Percentiles rank a stretch among this genome's conserved stretches.
Conservation (phyloP, 2,113 vertebrate genomes). For the Xerus inauris region DNA sequence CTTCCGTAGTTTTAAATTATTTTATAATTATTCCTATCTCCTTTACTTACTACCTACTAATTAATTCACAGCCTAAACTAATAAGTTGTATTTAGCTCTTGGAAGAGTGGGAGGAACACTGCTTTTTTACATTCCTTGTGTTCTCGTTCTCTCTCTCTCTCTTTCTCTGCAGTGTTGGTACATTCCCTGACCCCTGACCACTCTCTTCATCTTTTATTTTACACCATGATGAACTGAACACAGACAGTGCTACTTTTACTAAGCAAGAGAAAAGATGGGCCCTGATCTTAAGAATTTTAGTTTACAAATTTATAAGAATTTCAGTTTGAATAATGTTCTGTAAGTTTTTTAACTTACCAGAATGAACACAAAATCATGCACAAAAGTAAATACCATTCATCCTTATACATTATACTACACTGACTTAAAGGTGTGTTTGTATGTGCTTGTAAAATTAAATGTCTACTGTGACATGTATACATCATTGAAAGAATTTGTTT, state of each 20-base stretch:
- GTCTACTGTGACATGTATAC: background rate
- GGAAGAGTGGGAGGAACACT: background rate
- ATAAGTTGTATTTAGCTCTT: background rate
- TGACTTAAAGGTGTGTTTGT: background rate
- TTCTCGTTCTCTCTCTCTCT: background rate
- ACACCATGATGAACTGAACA: background rate
- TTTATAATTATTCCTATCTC: background rate
- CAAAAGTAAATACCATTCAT: background rate
- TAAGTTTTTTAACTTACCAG: background rate
- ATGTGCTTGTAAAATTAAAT: background rate
- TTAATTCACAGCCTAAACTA: background rate
- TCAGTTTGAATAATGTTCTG: conserved; percentile 34
- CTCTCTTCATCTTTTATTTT: background rate
- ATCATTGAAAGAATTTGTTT: background rate
- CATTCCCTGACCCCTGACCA: background rate
- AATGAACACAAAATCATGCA: background rate
- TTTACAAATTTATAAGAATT: background rate
- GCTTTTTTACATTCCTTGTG: background rate
- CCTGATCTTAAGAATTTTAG: background rate
- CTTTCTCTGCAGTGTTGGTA: background rate
- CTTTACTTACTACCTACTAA: background rate
- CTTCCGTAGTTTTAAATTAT: background rate
- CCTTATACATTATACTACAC: background rate
- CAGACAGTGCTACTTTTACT: background rate
- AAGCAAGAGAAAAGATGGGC: background rate